Evolutionary conservation across 2,797 vertebrate genomes (phyloP), one percentile per base, ranked within the genome.

Genomic region (Neosalanx taihuensis): DNA sequence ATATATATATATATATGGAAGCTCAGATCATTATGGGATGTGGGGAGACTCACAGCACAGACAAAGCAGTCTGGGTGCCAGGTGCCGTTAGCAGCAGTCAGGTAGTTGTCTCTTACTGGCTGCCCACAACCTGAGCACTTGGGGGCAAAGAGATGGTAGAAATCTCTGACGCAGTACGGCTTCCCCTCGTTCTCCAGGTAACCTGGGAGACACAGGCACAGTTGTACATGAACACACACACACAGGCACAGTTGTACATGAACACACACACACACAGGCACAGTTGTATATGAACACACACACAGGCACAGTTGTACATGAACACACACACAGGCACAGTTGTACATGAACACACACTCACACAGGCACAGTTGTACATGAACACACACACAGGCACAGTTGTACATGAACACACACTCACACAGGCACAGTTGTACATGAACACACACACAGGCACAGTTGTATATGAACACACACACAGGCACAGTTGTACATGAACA

Each of bases 41-140:
- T 80, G 84, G 83, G 81, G 69, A 72, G 69, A 76, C 96, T 94
- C 85, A 98, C 96, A 70, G 87, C 81, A 1, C 96, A 97, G 77
- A 98, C 95, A 17, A 98, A 97, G 91, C 97, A 98, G 69, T 96
- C 93, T 0, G 90, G 72, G 78, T 98, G 97, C 97, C 96, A 98
- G 84, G 95, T 91, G 0, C 89, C 89, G 71, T 94, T 89, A 86
- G 95, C 91, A n/a, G 95, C 96, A 0, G 93, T 94, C 84, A 98
- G 92, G 92, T 96, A 98, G 74, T 94, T 90, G 60, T 92, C 93
- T 18, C 53, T 86, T 80, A 98, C 93, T 0, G 94, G 83, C 58
- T 89, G 85, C 57, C 93, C 93, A 0, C 96, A 98, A 86, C 95
- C 95, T 0, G 91, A 91, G 84, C 96, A 98, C 85, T 94, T 96